These are phyloP conservation scores for Willisornis vidua DNA, from an alignment of 2,113 vertebrate genomes.

Conservation along the genomic window DNA sequence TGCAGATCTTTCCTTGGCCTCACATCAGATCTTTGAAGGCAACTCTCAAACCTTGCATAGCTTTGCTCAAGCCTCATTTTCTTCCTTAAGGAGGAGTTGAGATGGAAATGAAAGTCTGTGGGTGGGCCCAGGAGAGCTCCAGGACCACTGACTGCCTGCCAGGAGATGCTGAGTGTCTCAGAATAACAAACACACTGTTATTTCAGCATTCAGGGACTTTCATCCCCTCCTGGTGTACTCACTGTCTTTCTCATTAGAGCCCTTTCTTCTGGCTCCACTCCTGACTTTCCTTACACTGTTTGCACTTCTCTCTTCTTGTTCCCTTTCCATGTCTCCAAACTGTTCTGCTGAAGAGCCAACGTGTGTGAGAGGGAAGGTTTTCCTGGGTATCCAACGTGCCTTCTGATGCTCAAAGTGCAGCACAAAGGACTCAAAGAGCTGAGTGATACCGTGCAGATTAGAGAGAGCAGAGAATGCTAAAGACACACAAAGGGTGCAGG, in stretches of 20 bases:
- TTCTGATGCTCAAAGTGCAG: constrained; percentile 58
- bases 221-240: neutral
- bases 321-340: constrained; percentile 14
- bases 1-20: neutral
- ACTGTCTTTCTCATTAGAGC: constrained; percentile 30
- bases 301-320: constrained; percentile 62
- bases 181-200: neutral
- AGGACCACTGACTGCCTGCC: neutral
- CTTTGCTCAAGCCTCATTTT: neutral
- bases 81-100: neutral
- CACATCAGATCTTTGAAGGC: accelerated
- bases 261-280: constrained; percentile 33
- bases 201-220: neutral
- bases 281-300: constrained; percentile 25
- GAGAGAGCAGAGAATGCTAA: constrained; percentile 36
- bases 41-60: accelerated
- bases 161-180: neutral
- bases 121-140: neutral
- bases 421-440: constrained; percentile 68
- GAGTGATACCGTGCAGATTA: constrained; percentile 65
- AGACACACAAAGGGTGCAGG: constrained; percentile 30
- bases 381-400: constrained; percentile 18
- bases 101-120: neutral
- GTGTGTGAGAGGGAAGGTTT: neutral
- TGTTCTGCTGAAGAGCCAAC: constrained; percentile 48